Evolutionary conservation across 2,888 invertebrate species (phyloP).

Genomic region (Steromphala cineraria): DNA sequence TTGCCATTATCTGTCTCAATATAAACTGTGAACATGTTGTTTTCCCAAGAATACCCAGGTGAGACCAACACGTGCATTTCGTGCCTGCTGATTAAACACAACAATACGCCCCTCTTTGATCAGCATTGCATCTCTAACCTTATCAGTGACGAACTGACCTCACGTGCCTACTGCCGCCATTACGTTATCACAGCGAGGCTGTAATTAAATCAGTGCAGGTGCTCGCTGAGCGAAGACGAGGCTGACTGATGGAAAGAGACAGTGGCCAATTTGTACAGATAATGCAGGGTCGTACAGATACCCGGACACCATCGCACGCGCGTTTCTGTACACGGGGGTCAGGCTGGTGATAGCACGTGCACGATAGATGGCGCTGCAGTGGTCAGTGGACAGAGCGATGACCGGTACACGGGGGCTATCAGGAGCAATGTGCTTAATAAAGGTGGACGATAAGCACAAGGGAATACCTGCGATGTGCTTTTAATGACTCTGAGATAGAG

Average conservation of each 20-base stretch:
- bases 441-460: no score
- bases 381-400: not conserved
- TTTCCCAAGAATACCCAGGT: no score
- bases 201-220: not conserved
- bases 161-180: not conserved
- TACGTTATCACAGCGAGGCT: not conserved
- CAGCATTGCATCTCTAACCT: not conserved
- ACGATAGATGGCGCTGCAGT: not conserved
- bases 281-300: not conserved
- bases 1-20: no score
- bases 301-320: not conserved
- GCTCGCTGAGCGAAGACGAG: not conserved
- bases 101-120: not conserved
- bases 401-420: not conserved
- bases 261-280: not conserved
- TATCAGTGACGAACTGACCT: conserved; percentile 1
- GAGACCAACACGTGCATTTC: no score
- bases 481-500: no score
- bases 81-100: not conserved
- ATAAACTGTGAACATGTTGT: no score
- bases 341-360: not conserved
- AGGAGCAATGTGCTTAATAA: no score
- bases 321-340: not conserved
- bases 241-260: not conserved
- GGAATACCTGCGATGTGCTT: no score